Percentiles rank a stretch among this genome's conserved stretches.
Conservation (phyloP, 92 coral and sea anemone species). For the Virgularia gustaviana region DNA sequence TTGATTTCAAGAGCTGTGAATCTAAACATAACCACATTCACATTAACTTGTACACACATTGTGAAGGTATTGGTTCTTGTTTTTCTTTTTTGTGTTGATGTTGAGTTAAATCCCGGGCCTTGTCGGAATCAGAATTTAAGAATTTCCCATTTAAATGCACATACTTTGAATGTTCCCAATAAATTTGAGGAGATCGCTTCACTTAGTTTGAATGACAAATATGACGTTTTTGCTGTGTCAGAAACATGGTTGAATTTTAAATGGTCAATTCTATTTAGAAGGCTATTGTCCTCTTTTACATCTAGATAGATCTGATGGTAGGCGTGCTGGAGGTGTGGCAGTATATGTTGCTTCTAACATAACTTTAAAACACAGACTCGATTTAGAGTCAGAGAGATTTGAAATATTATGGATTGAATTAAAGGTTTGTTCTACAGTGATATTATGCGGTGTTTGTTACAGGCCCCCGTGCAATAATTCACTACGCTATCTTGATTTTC, state of each 20-base stretch:
- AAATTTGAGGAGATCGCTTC: not conserved
- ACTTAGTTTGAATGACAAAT: too few relatives aligned
- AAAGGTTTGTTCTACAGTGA: not conserved
- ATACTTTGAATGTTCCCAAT: not conserved
- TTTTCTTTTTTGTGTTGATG: not conserved
- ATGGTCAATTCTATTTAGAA: not conserved
- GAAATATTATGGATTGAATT: not conserved
- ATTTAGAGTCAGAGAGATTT: not conserved
- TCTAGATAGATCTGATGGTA: too few relatives aligned
- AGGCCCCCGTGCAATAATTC: not conserved
- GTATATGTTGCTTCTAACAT: too few relatives aligned
- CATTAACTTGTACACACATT: not conserved
- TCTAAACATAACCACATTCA: not conserved
- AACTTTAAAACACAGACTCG: not conserved
- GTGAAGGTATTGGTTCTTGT: too few relatives aligned
- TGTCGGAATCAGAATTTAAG: not conserved
- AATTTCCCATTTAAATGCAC: not conserved
- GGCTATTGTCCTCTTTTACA: not conserved
- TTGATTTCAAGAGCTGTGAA: not conserved
- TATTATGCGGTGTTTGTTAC: not conserved
- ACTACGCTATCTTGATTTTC: not conserved
- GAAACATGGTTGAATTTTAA: not conserved
- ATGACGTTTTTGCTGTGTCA: too few relatives aligned
- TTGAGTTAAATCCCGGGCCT: constrained; percentile 1
- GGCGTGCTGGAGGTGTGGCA: too few relatives aligned